Base-by-base conservation (phyloP, 2,888 invertebrate species). In the Mactromeris polynyma region DNA sequence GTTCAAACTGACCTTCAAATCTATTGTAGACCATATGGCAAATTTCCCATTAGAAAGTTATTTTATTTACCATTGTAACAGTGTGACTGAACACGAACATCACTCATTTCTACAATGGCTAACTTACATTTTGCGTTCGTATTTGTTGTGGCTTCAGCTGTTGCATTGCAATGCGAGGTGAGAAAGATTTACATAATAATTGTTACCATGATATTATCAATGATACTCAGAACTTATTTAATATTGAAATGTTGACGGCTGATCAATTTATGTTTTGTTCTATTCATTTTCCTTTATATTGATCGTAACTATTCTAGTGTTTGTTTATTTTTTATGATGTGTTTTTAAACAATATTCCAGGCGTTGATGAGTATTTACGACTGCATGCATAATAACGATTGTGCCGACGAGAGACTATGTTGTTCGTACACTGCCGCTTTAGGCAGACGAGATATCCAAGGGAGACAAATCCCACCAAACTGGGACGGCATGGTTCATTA, bases 361-460 rank as follows among this genome's bases (percentile, higher is more conserved):
- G 73, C 17, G 2, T 33, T 33, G 89, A 69, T 64, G 14, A 31
- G 80, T 17, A 54, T 90, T 73, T 86, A 89, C 40, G 90, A 93
- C 17, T 94, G 94, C 64, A 90, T 90, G 33, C 86, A 84, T 0
- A 93, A 93, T 79, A 79, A 82, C 33, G 93, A 94, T 83, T 94
- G 94, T 80, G 81, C 85, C 14, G 85, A 92, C 78, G 88, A 86
- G 36, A 64, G 87, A 11, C 81, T 93, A 0, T 94, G 93, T 33
- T 94, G 93, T 81, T 94, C 94, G 11, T 91, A 93, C 7, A 94
- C 94, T 0, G 86, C 92, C 31, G 93, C 93, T 31, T 42, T 94
- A 0, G 93, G 94, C 2, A 89, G 82, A 80, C 87, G 94, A 17
- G 69, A 83, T 6, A n/a, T 85, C 26, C 81, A 86, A 46, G 87